These are phyloP conservation scores for Sebastiscus albofasciatus DNA, from an alignment of 2,797 vertebrate species.

Conservation along the genomic window DNA sequence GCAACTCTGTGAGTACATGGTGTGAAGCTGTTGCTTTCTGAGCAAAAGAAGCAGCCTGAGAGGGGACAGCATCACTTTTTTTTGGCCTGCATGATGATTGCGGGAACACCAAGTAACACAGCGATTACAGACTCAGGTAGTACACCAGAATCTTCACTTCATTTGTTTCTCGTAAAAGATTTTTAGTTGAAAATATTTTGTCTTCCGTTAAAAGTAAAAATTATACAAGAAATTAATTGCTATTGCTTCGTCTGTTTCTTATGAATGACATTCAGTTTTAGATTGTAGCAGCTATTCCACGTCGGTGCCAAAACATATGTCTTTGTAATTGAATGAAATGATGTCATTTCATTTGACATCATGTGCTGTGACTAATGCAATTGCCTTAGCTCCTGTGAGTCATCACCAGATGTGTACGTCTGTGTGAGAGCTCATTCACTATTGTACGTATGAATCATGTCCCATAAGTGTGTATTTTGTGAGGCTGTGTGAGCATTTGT, in stretches of 20 bases:
- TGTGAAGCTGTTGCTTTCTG: not conserved
- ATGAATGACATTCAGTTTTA: not conserved
- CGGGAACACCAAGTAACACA: not conserved
- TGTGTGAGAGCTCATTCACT: not conserved
- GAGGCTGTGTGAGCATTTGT: not conserved
- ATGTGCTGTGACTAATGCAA: slow-evolving; percentile 38
- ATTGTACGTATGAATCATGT: slow-evolving; percentile 7
- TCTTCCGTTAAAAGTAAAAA: not conserved
- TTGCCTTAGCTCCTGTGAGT: slow-evolving; percentile 37
- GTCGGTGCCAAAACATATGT: not conserved
- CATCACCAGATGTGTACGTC: slow-evolving; percentile 29
- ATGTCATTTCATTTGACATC: slow-evolving; percentile 37
- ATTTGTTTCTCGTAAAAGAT: not conserved
- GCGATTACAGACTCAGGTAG: slow-evolving; percentile 45
- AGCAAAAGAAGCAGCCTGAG: slow-evolving; percentile 3
- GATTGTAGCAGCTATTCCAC: not conserved
- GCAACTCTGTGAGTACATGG: not conserved
- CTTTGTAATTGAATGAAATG: slow-evolving; percentile 25
- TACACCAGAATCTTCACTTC: not conserved
- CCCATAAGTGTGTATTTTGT: not conserved
- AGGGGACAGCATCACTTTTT: not conserved
- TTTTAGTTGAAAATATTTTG: not conserved
- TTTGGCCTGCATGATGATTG: slow-evolving; percentile 16
- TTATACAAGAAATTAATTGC: not conserved
- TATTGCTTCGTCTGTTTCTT: not conserved